phyloP scores from a whole-genome alignment of 2,888 invertebrate genomes.

The Hipparchia semele region DNA sequence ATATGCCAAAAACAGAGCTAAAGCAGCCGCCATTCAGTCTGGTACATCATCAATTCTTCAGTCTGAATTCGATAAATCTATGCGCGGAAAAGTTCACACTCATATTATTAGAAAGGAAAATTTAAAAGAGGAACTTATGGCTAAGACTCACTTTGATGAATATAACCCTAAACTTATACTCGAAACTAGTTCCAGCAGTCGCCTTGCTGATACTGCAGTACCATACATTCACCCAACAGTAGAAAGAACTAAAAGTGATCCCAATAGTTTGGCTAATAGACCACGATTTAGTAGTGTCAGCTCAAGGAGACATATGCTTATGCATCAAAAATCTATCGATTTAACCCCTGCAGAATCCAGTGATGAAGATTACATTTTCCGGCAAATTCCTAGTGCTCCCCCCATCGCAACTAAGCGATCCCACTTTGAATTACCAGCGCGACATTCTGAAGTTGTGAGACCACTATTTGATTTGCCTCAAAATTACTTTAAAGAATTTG shows the following conservation, averaged over 20 bases:
- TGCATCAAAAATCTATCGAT: slow-evolving; percentile 94
- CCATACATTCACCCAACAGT: slow-evolving; percentile 88
- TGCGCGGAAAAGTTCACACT: slow-evolving; percentile 68
- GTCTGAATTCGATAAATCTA: slow-evolving; percentile 85
- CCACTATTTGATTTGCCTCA: slow-evolving; percentile 88
- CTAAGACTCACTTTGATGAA: slow-evolving; percentile 86
- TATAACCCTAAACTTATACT: slow-evolving; percentile 87
- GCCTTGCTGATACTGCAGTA: slow-evolving; percentile 76
- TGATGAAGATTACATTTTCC: slow-evolving; percentile 91
- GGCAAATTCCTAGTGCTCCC: slow-evolving; percentile 89
- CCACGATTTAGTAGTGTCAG: slow-evolving; percentile 88
- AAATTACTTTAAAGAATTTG: slow-evolving; percentile 87
- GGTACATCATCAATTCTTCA: slow-evolving; percentile 81
- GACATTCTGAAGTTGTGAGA: slow-evolving; percentile 83
- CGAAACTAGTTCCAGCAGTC: slow-evolving; percentile 80
- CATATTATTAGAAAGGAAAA: slow-evolving; percentile 79
- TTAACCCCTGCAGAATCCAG: slow-evolving; percentile 93
- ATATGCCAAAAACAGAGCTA: slow-evolving; percentile 82
- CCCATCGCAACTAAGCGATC: slow-evolving; percentile 88
- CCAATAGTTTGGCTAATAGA: slow-evolving; percentile 89
- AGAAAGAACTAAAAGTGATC: slow-evolving; percentile 94
- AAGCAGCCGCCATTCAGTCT: slow-evolving; percentile 64
- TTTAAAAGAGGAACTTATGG: slow-evolving; percentile 85
- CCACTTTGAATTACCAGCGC: slow-evolving; percentile 86
- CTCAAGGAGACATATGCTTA: slow-evolving; percentile 89